Evolutionary conservation across 2,113 vertebrate genomes (phyloP).

Genomic region (Potamarius usumacintae): DNA sequence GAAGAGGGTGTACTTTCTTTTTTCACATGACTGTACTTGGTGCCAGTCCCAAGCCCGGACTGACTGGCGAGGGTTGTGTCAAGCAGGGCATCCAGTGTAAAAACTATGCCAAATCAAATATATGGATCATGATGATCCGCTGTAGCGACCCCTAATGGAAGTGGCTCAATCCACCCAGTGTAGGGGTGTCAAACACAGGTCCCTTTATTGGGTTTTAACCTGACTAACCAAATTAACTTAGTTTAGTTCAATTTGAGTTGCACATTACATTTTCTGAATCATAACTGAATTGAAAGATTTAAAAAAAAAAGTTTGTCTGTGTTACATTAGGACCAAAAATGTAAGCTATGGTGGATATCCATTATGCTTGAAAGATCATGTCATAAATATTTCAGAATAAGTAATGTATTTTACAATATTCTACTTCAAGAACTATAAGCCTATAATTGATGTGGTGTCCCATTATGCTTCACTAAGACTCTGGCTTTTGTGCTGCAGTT

Average conservation of each 20-base stretch:
- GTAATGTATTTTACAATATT: neutral
- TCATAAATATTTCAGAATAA: neutral
- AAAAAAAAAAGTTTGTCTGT: neutral
- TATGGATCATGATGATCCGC: too few species aligned
- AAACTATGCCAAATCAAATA: too few species aligned
- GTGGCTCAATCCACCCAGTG: neutral
- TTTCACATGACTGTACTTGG: too few species aligned
- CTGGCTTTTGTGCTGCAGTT: neutral
- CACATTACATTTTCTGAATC: neutral
- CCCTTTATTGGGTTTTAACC: neutral
- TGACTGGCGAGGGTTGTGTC: too few species aligned
- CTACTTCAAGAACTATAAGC: neutral
- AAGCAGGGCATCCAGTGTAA: too few species aligned
- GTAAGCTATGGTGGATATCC: neutral
- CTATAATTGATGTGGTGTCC: neutral
- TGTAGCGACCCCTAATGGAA: too few species aligned
- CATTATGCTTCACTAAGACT: neutral
- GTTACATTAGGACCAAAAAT: neutral
- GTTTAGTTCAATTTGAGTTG: neutral
- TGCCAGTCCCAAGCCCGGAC: too few species aligned
- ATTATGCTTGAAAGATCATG: neutral
- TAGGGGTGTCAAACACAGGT: neutral
- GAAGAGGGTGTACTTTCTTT: too few species aligned
- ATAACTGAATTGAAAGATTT: neutral
- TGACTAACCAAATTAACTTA: neutral